These are phyloP conservation scores for Pheosia tremula DNA, from an alignment of 2,888 invertebrate genomes.

Conservation along the genomic window DNA sequence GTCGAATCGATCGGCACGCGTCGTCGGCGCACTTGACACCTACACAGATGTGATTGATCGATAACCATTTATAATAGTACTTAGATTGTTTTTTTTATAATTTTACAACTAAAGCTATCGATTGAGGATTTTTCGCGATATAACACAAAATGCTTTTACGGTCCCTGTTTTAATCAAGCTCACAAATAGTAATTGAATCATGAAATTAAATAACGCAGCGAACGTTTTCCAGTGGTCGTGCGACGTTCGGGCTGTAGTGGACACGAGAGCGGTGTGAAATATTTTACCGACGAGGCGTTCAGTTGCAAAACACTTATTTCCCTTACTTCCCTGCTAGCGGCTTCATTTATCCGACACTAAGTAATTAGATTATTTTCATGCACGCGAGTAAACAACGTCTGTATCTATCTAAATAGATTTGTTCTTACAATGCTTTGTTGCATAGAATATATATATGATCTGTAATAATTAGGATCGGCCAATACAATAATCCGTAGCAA, in stretches of 20 bases:
- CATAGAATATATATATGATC: too few species aligned
- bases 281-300: conserved; percentile 34
- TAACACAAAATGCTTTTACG: not conserved
- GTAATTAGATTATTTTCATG: conserved; percentile 41
- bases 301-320: conserved; percentile 40
- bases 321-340: conserved; percentile 26
- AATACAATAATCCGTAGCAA: too few species aligned
- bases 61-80: not conserved
- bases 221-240: conserved; percentile 19
- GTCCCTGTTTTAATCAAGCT: conserved; percentile 3
- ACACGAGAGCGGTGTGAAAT: conserved; percentile 34
- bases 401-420: not conserved
- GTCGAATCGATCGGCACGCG: conserved; percentile 45
- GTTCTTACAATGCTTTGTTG: too few species aligned
- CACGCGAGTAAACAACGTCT: conserved; percentile 15
- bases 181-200: conserved; percentile 15
- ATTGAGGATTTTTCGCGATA: not conserved
- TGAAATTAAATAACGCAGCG: conserved; percentile 19
- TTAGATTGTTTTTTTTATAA: too few species aligned
- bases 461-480: too few species aligned
- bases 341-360: conserved; percentile 36
- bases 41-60: conserved; percentile 38
- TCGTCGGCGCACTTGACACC: conserved; percentile 24
- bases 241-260: conserved; percentile 26
- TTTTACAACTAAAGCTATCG: too few species aligned